phyloP scores from a whole-genome alignment of 2,797 vertebrate species.

The Allobates femoralis region DNA sequence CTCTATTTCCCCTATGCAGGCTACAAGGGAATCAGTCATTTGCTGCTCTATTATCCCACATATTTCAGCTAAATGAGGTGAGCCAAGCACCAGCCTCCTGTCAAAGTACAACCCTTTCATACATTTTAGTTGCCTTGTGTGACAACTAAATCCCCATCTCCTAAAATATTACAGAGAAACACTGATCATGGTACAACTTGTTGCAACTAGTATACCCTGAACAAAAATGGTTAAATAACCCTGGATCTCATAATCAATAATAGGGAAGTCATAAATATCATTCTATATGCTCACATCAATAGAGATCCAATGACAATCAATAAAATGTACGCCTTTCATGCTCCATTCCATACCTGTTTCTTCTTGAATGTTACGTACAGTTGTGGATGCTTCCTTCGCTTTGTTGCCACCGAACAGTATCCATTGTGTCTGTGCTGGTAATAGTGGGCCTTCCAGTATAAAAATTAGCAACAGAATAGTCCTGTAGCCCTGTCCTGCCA shows the following conservation, averaged over 20 bases:
- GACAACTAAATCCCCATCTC: too few relatives aligned
- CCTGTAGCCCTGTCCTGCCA: conserved; percentile 33
- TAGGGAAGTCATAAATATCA: too few relatives aligned
- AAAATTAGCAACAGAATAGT: conserved; percentile 13
- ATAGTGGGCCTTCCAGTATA: neutral
- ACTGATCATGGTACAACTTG: too few relatives aligned
- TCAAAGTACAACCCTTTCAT: too few relatives aligned
- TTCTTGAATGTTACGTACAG: neutral
- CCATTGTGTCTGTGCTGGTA: conserved; percentile 39
- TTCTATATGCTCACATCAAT: too few relatives aligned
- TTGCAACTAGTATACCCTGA: neutral
- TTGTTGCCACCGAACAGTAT: conserved; percentile 39
- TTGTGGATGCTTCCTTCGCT: conserved; percentile 14
- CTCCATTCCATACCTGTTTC: conserved; percentile 37
- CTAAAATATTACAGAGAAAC: too few relatives aligned
- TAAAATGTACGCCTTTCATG: neutral
- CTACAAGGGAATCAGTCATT: too few relatives aligned
- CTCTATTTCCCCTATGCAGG: too few relatives aligned
- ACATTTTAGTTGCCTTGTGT: too few relatives aligned
- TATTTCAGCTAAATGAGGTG: too few relatives aligned
- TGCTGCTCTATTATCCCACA: too few relatives aligned
- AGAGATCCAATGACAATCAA: neutral
- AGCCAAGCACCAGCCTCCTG: too few relatives aligned
- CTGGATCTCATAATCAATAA: neutral
- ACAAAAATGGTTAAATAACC: neutral